phyloP scores from a whole-genome alignment of 2,797 vertebrate genomes.

The Alfaro cultratus region DNA sequence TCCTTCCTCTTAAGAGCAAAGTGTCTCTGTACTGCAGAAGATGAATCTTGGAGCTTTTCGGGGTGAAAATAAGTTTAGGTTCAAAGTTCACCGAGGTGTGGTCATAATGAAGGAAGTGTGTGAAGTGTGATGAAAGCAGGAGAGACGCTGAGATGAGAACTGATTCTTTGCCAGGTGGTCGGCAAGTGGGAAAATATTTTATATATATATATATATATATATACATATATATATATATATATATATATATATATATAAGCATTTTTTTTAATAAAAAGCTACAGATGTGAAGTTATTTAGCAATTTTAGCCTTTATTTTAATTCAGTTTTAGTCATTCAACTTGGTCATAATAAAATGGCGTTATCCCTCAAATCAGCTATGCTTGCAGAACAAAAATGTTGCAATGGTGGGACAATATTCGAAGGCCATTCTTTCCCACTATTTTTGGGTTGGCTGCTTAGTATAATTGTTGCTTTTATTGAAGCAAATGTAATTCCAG shows the following conservation, averaged over 20 bases:
- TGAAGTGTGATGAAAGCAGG: neutral
- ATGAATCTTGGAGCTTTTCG: conserved; percentile 39
- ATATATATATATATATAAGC: too few relatives aligned
- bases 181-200: neutral
- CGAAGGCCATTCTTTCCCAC: neutral
- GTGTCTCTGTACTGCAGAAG: neutral
- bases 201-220: too few relatives aligned
- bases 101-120: neutral
- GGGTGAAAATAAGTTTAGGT: conserved; percentile 11
- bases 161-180: conserved; percentile 31
- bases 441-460: too few relatives aligned
- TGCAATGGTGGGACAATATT: neutral
- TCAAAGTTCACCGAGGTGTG: conserved; percentile 60
- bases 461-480: too few relatives aligned
- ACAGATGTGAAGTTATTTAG: neutral
- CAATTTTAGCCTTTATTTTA: neutral
- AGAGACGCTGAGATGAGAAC: conserved; percentile 2
- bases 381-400: neutral
- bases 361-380: neutral
- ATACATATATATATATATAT: too few relatives aligned
- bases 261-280: neutral
- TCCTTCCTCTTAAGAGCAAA: neutral
- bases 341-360: neutral
- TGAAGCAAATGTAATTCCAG: too few relatives aligned
- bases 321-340: neutral